These are phyloP conservation scores for Zele albiditarsus DNA, from an alignment of 2,888 invertebrate species.

Conservation along the genomic window DNA sequence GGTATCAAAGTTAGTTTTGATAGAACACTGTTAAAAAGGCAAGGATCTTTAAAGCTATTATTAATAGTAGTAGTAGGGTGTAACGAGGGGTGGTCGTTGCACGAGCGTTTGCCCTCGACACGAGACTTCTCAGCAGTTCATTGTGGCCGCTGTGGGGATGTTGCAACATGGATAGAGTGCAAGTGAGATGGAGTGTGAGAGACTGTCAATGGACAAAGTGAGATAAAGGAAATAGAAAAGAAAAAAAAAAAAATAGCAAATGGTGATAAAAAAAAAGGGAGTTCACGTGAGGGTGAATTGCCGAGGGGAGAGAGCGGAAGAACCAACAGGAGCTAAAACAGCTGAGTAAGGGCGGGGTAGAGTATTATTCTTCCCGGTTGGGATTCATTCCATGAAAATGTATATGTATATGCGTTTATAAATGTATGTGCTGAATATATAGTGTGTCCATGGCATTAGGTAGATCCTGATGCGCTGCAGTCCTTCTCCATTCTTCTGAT, in stretches of 20 bases:
- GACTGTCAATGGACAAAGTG: not conserved
- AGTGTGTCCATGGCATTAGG: slow-evolving; percentile 29
- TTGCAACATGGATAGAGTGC: slow-evolving; percentile 42
- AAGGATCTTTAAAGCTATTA: slow-evolving; percentile 64
- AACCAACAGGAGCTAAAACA: slow-evolving; percentile 33
- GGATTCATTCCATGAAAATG: slow-evolving; percentile 32
- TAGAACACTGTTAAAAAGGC: slow-evolving; percentile 62
- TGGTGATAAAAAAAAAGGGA: slow-evolving; percentile 42
- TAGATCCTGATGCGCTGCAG: not conserved
- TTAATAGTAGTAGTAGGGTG: slow-evolving; percentile 55
- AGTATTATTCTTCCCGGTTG: slow-evolving; percentile 48
- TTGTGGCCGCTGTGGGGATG: slow-evolving; percentile 56
- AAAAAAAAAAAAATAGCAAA: slow-evolving; percentile 18
- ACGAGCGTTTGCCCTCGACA: slow-evolving; percentile 57
- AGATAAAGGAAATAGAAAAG: slow-evolving; percentile 34
- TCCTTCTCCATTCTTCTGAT: slow-evolving; percentile 19
- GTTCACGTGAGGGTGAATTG: slow-evolving; percentile 41
- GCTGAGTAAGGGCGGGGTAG: slow-evolving; percentile 30
- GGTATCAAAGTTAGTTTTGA: slow-evolving; percentile 51
- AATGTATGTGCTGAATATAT: not conserved
- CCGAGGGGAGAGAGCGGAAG: slow-evolving; percentile 24
- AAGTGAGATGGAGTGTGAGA: not conserved
- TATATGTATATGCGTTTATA: too few relatives aligned
- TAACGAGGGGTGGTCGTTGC: slow-evolving; percentile 39
- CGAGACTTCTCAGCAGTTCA: slow-evolving; percentile 56